These are phyloP conservation scores for Enteromius trimaculatus DNA, from an alignment of 2,797 vertebrate genomes.

Conservation along the genomic window DNA sequence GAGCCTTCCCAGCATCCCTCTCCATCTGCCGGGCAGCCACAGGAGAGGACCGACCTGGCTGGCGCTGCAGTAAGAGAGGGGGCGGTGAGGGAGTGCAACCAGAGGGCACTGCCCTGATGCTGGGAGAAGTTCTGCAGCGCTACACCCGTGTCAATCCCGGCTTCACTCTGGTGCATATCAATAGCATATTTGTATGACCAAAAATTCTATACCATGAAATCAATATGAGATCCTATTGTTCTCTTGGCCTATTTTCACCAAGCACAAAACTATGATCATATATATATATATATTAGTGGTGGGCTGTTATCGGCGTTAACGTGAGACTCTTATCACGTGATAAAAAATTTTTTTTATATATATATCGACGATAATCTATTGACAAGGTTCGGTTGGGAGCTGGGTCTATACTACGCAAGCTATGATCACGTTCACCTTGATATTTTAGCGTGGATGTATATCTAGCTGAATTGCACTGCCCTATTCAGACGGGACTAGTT, in stretches of 20 bases:
- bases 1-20: slow-evolving; percentile 32
- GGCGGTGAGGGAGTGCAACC: slow-evolving; percentile 46
- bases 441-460: no score
- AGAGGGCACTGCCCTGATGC: slow-evolving; percentile 40
- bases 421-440: no score
- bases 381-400: neutral
- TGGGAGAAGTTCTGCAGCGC: slow-evolving; percentile 8
- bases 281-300: no score
- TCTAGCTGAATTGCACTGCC: no score
- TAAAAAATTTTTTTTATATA: no score
- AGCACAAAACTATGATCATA: neutral
- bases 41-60: slow-evolving; percentile 36
- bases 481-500: no score
- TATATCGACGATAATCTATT: neutral
- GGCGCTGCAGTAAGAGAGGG: slow-evolving; percentile 16
- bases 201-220: neutral
- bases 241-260: neutral
- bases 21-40: slow-evolving; percentile 47
- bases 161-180: slow-evolving; percentile 10
- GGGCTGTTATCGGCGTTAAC: no score
- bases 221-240: neutral
- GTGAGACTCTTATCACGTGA: no score
- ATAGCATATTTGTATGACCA: neutral
- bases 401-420: no score
- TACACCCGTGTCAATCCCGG: slow-evolving; percentile 37